Percentiles rank a stretch among this genome's conserved stretches.
Conservation (phyloP, 2,888 invertebrate species). For the Drosophila aldrichi region DNA sequence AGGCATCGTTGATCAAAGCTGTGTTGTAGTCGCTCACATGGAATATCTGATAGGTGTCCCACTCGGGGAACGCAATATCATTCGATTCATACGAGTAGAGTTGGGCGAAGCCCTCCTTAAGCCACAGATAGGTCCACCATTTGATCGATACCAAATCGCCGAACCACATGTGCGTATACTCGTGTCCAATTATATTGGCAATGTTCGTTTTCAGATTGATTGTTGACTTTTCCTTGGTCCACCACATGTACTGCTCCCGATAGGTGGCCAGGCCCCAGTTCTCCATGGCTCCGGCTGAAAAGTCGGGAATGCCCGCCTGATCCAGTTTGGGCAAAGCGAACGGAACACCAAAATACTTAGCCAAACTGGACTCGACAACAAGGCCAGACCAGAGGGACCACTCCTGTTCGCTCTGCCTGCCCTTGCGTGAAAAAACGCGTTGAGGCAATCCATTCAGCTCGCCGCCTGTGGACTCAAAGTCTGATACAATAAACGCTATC, state of each 20-base stretch:
- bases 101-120: slow-evolving; percentile 89
- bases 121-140: slow-evolving; percentile 91
- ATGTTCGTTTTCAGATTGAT: slow-evolving; percentile 83
- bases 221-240: slow-evolving; percentile 73
- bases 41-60: slow-evolving; percentile 91
- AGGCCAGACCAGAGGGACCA: slow-evolving; percentile 92
- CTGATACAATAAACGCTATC: slow-evolving; percentile 91
- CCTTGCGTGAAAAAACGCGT: slow-evolving; percentile 80
- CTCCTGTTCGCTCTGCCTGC: slow-evolving; percentile 85
- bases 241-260: slow-evolving; percentile 82
- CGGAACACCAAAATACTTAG: slow-evolving; percentile 90
- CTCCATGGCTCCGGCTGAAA: slow-evolving; percentile 96
- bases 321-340: slow-evolving; percentile 93
- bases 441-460: slow-evolving; percentile 70
- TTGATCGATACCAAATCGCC: slow-evolving; percentile 90
- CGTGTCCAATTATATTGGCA: slow-evolving; percentile 87
- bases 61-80: slow-evolving; percentile 86
- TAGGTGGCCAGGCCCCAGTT: slow-evolving; percentile 95
- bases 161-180: slow-evolving; percentile 92
- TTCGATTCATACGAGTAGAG: slow-evolving; percentile 80
- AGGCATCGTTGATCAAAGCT: slow-evolving; percentile 64
- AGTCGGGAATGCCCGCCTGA: slow-evolving; percentile 94
- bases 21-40: slow-evolving; percentile 88
- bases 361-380: slow-evolving; percentile 89
- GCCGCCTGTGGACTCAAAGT: slow-evolving; percentile 84